Percentiles rank a stretch among this genome's conserved stretches.
phyloP scores from a whole-genome alignment of 2,797 vertebrate genomes.

The Meda fulgida region DNA sequence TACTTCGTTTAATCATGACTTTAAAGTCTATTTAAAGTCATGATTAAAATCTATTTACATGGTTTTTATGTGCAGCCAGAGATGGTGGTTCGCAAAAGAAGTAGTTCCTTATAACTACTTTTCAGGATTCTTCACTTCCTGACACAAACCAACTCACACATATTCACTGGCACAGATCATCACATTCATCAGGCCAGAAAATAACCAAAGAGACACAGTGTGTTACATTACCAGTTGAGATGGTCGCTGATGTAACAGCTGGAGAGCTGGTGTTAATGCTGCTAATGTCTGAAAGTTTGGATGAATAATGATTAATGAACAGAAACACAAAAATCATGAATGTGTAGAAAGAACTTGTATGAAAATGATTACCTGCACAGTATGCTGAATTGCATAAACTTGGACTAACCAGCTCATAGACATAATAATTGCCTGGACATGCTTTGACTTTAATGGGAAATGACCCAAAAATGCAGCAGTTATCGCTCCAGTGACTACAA shows the following conservation, averaged over 20 bases:
- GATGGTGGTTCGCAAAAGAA: too few species aligned
- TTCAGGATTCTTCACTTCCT: too few species aligned
- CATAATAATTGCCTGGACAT: constrained; percentile 6
- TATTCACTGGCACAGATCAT: not conserved
- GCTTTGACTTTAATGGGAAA: not conserved
- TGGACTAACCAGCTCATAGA: not conserved
- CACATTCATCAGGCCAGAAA: not conserved
- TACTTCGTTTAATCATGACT: too few species aligned
- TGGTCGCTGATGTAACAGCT: fast-evolving
- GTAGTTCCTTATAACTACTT: too few species aligned
- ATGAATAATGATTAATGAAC: not conserved
- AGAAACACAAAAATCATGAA: not conserved
- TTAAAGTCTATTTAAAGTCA: too few species aligned
- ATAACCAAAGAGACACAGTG: not conserved
- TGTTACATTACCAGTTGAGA: not conserved
- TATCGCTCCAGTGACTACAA: fast-evolving
- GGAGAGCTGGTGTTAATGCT: not conserved
- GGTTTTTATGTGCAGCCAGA: too few species aligned
- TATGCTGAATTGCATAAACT: not conserved
- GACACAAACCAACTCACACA: too few species aligned
- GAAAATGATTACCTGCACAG: constrained; percentile 10
- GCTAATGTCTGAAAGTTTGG: not conserved
- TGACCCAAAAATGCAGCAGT: not conserved
- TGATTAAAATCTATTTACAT: too few species aligned
- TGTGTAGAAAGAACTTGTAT: not conserved